Evolutionary conservation across 2,797 vertebrate species (phyloP), one percentile per base, ranked within the genome.

Genomic region (Helarctos malayanus): DNA sequence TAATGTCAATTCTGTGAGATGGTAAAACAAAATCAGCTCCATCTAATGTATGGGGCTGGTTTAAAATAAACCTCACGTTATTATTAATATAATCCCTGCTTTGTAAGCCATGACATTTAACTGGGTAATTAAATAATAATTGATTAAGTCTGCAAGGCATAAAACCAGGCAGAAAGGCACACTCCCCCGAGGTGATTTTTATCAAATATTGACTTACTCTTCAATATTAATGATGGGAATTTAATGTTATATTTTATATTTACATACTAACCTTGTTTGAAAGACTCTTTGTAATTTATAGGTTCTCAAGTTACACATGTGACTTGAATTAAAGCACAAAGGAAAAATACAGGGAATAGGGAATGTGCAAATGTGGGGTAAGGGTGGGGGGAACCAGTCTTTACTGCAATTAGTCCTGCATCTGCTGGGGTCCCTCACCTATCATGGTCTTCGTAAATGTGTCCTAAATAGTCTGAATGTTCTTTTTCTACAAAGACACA

Each of bases 121-220:
- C 97, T 9, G 13, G 79, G 88, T 98, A 98, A 98, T 98, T 98
- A 98, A 98, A 98, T 98, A 98, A 98, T 98, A 98, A 98, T 98
- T 98, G 97, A 98, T 96, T 97, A 97, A 97, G 88, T 85, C 96
- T 97, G 94, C 2, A 10, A 97, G 94, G 95, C 97, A 97, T 97
- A 97, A 97, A 97, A 97, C 75, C 86, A 47, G 29, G 84, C 95
- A 89, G 94, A 98, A 97, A 98, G 85, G 96, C 92, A 83, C 71
- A 97, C 80, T 97, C 97, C 97, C 97, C n/a, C 3, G 95, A 96
- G 97, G 84, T 38, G 19, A 65, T 97, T 95, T 97, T 93, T 89
- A 97, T 97, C 96, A 97, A 98, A 97, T 98, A 97, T 98, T 98
- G 97, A 98, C 97, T 97, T 96, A 95, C 79, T 98, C 82, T 97